Percentiles rank a stretch among this genome's conserved stretches.
These are phyloP conservation scores for Sebastes vulpes DNA, from an alignment of 2,797 vertebrate genomes.

Conservation along the genomic window DNA sequence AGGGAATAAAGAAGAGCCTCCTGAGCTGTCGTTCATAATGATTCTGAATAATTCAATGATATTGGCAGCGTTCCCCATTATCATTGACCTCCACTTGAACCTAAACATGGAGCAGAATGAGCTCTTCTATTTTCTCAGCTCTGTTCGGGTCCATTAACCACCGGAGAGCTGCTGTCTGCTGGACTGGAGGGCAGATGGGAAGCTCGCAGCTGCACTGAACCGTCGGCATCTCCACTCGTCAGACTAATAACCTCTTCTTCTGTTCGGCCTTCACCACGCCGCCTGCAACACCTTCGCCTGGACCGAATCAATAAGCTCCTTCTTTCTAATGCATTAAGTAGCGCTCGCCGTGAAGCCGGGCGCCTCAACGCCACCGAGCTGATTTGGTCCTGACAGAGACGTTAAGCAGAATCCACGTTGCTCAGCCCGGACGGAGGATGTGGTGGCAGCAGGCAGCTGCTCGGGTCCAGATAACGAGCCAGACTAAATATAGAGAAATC, in stretches of 20 bases:
- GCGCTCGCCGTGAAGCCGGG: not conserved
- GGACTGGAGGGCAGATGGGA: constrained; percentile 34
- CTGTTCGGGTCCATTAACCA: constrained; percentile 66
- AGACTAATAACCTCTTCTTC: constrained; percentile 21
- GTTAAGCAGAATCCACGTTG: not conserved
- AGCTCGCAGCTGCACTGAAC: not conserved
- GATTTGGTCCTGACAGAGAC: constrained; percentile 8
- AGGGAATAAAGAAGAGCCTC: constrained; percentile 14
- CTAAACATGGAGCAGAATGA: constrained; percentile 52
- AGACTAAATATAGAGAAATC: constrained; percentile 63
- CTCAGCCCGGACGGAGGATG: not conserved
- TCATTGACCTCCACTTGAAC: constrained; percentile 73
- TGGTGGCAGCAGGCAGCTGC: constrained; percentile 32
- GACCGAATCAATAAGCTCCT: constrained; percentile 20
- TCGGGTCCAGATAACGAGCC: constrained; percentile 34
- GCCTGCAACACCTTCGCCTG: not conserved
- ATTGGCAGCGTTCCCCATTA: constrained; percentile 45
- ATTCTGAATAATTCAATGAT: constrained; percentile 57
- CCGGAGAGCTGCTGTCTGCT: constrained; percentile 40
- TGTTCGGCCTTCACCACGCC: not conserved
- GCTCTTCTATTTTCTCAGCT: constrained; percentile 47
- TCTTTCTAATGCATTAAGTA: not conserved
- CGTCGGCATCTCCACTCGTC: constrained; percentile 25
- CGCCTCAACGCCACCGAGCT: not conserved
- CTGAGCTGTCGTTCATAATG: constrained; percentile 24